Base-by-base conservation (phyloP, 2,113 vertebrate genomes). In the Orthonyx spaldingii region DNA sequence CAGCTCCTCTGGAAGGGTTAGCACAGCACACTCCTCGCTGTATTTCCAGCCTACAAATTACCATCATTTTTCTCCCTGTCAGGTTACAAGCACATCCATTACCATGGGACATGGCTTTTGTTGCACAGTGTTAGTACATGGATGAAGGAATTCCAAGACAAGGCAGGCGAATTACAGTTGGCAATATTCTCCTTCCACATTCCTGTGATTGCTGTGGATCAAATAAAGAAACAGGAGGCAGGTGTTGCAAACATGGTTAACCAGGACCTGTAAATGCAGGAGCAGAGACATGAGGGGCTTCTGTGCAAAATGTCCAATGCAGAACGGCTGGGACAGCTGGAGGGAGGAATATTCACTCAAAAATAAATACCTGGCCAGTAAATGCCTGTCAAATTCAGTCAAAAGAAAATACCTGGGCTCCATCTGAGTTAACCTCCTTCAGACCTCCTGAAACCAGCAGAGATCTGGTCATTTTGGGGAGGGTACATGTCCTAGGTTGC, bases 111-210 rank as follows among this genome's bases (percentile, higher is more conserved):
- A 5, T 1, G 1, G 6, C 20, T 79, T 84, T 56, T 79, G 69
- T 22, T 47, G 55, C 47, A 39, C 4, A 0, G 50, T 13, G 30
- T 70, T 63, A 27, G 14, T 2, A 18, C 0, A 0, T 15, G 22
- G 75, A 42, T 26, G 35, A 27, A 79, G 16, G 46, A 26, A 35
- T 37, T 16, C 68, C 65, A 44, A 19, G 61, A 8, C 22, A 64
- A 55, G 6, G 55, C 26, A 69, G 66, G 33, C 46, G 18, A 66
- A 79, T 17, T 1, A 21, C 46, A 85, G 17, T 3, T 95, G 84
- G 61, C 20, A 84, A 9, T 4, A 21, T n/a, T 64, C 41, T 70
- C 44, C 61, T 93, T 72, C 79, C 64, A 86, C 55, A 4, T 20
- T 44, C 68, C 61, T 4, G 3, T n/a, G 46, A 39, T 71, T 55